phyloP scores from a whole-genome alignment of 2,797 vertebrate genomes.

The Toxotes lorentzi region DNA sequence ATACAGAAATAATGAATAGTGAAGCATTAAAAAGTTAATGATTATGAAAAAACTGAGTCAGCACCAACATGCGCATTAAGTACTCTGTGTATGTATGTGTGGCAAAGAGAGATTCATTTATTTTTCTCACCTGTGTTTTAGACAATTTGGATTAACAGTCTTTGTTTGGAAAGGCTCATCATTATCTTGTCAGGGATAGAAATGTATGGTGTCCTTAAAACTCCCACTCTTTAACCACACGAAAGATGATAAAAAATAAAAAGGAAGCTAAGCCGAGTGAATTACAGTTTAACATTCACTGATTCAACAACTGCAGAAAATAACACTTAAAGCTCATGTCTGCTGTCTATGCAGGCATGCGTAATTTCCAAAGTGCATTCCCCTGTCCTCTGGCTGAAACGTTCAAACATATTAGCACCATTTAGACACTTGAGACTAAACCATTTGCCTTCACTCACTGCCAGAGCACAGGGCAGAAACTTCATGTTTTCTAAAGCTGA shows the following conservation, averaged over 20 bases:
- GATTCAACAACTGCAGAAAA: slow-evolving; percentile 27
- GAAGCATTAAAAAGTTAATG: neutral
- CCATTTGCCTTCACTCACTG: slow-evolving; percentile 31
- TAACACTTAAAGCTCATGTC: neutral
- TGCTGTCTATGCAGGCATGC: slow-evolving; percentile 37
- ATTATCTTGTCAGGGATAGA: neutral
- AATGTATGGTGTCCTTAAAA: slow-evolving; percentile 6
- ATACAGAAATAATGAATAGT: neutral
- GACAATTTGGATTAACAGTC: neutral
- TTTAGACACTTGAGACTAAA: slow-evolving; percentile 53
- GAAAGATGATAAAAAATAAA: neutral
- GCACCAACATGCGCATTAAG: neutral
- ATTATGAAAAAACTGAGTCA: neutral
- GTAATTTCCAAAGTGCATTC: slow-evolving; percentile 51
- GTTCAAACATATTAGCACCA: slow-evolving; percentile 45
- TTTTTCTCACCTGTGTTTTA: slow-evolving; percentile 7
- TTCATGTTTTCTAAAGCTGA: slow-evolving; percentile 34
- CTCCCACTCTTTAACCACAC: neutral
- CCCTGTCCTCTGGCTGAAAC: slow-evolving; percentile 34
- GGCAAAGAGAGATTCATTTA: neutral
- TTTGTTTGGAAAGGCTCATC: slow-evolving; percentile 1
- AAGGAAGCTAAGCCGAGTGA: neutral
- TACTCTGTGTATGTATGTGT: neutral
- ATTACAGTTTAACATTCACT: slow-evolving; percentile 2
- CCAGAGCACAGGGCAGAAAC: slow-evolving; percentile 14